Evolutionary conservation across 2,113 vertebrate species (phyloP).

Genomic region (Brevimyrus niger): DNA sequence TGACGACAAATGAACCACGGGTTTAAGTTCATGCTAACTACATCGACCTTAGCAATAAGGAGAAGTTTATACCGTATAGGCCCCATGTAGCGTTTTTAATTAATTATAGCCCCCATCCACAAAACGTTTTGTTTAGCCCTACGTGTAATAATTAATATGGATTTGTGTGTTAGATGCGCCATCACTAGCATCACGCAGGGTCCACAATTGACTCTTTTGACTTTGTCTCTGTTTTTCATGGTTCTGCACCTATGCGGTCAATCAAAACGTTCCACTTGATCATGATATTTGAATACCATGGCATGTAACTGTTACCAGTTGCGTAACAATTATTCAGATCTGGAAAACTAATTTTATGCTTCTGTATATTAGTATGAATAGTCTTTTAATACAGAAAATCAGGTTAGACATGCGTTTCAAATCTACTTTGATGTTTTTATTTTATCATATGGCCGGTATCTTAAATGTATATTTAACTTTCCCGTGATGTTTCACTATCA

Average conservation of each 20-base stretch:
- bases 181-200: neutral
- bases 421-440: neutral
- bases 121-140: neutral
- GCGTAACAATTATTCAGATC: neutral
- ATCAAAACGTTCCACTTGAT: neutral
- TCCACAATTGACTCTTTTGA: neutral
- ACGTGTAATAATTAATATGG: neutral
- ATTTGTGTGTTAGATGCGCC: neutral
- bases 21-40: neutral
- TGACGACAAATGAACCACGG: neutral
- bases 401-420: constrained; percentile 22
- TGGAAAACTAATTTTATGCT: neutral
- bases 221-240: neutral
- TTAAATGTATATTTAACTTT: neutral
- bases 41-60: neutral
- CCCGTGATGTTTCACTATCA: neutral
- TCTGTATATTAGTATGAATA: neutral
- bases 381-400: neutral
- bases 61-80: neutral
- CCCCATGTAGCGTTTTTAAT: neutral
- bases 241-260: neutral
- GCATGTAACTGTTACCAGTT: neutral
- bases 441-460: neutral
- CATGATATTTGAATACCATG: neutral
- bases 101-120: neutral